Evolutionary conservation across 2,113 vertebrate species (phyloP), one percentile per base, ranked within the genome.

Genomic region (Rhombomys opimus): DNA sequence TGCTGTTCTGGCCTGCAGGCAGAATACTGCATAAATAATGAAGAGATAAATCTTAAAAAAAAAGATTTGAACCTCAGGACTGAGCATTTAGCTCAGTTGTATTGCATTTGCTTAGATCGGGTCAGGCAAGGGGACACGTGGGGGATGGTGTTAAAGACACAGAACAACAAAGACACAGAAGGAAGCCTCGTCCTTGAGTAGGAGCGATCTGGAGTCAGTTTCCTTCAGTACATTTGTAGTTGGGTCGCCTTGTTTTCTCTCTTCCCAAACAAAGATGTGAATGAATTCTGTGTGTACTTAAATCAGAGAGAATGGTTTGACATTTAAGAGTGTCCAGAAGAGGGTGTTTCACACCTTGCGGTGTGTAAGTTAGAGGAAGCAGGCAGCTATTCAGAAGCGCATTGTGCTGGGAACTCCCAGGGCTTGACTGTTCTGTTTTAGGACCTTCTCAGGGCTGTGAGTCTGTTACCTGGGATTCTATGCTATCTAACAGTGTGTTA

Each of bases 301-400:
- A 87, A 22, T 81, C 9, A 38, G 54, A 87, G 81, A 73, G 52
- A 89, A 75, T 20, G 87, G 78, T 59, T 38, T 75, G 92, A 73
- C 30, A 54, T 68, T 75, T 72, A 52, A 10, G 90, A 84, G 35
- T 4, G 86, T n/a, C 63, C 12, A 15, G 50, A 22, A 73, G 63
- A 86, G 54, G 13, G 35, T 92, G 46, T 10, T 78, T 20, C 59
- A 23, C 35, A 86, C 35, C 70, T 70, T 85, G 59, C 46, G 41
- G 68, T 52, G 15, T 80, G 0, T 30, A 80, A 25, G 61, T 59
- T 82, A 61, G 88, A 63, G 59, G 59, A 84, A 87, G 52, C 68
- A 68, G 61, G 46, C 80, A 93, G 23, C 14, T 8, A 67, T 52
- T 7, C 18, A 76, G 41, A 61, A 46, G 70, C 46, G n/a, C 27